These are phyloP conservation scores for Volucella zonaria DNA, from an alignment of 2,888 invertebrate genomes.

Conservation along the genomic window DNA sequence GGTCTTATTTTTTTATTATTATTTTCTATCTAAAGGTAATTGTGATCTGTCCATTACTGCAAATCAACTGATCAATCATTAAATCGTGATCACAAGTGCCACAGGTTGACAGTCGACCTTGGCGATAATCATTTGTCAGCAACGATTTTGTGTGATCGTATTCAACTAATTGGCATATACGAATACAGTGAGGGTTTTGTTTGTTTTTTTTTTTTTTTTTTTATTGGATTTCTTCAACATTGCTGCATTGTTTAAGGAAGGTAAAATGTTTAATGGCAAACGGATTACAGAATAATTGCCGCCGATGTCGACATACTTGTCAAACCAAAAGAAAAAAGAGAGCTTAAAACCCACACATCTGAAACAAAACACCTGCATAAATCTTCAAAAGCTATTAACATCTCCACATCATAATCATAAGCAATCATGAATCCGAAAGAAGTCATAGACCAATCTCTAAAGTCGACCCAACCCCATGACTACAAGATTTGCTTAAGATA, in stretches of 20 bases:
- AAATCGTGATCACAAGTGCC: conserved; percentile 61
- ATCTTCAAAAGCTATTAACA: conserved; percentile 36
- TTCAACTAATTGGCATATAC: conserved; percentile 9
- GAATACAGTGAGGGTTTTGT: neutral
- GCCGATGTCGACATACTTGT: conserved; percentile 16
- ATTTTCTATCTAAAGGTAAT: conserved; percentile 7
- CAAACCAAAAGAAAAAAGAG: neutral
- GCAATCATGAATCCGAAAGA: conserved; percentile 43
- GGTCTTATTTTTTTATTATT: neutral
- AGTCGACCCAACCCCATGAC: conserved; percentile 49
- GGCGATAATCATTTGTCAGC: conserved; percentile 60
- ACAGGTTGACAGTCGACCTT: conserved; percentile 63
- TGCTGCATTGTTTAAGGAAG: neutral
- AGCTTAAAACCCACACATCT: conserved; percentile 35
- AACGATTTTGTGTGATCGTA: neutral
- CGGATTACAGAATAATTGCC: conserved; percentile 35
- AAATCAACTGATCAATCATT: conserved; percentile 63
- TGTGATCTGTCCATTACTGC: conserved; percentile 45
- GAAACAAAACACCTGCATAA: conserved; percentile 62
- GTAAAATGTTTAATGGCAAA: conserved; percentile 13
- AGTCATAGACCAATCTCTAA: conserved; percentile 18
- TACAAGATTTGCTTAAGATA: conserved; percentile 48
- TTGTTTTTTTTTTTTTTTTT: neutral
- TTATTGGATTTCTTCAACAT: neutral
- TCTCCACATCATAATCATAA: conserved; percentile 63